phyloP scores from a whole-genome alignment of 1,140 invertebrate genomes.

The Bombus picipes region DNA sequence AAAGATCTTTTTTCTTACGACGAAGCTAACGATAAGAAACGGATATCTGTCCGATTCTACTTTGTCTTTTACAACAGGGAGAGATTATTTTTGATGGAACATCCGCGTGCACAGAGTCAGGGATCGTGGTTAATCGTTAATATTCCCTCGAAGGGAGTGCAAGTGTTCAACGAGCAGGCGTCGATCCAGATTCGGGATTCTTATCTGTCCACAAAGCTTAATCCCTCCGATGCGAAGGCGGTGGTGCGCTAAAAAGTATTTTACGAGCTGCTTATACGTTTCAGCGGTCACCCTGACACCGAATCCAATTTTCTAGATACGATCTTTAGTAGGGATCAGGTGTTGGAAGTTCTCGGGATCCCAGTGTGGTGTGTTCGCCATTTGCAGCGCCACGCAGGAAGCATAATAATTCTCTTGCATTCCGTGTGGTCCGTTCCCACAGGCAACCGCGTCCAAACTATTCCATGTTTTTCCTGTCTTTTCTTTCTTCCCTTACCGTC shows the following conservation, averaged over 20 bases:
- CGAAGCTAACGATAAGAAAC: background rate
- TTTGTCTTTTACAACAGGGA: background rate
- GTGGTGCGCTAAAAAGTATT: constrained; percentile 81
- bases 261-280: constrained; percentile 83
- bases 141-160: constrained; percentile 53
- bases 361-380: constrained; percentile 28
- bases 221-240: constrained; percentile 73
- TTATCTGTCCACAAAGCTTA: constrained; percentile 81
- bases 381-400: constrained; percentile 12
- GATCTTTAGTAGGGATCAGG: constrained; percentile 82
- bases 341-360: constrained; percentile 66
- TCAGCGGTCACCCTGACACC: constrained; percentile 80
- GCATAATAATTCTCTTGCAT: background rate
- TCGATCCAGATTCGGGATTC: constrained; percentile 73
- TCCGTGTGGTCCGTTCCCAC: constrained; percentile 18
- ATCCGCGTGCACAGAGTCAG: constrained; percentile 36
- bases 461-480: background rate
- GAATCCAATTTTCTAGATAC: constrained; percentile 83
- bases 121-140: constrained; percentile 62
- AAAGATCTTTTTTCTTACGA: background rate
- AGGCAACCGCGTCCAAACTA: background rate
- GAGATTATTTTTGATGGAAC: constrained; percentile 40
- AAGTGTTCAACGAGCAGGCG: constrained; percentile 22
- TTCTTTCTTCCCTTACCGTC: background rate
- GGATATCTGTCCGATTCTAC: background rate